Evolutionary conservation across 2,888 invertebrate genomes (phyloP).

Genomic region (Chalcis sispes): DNA sequence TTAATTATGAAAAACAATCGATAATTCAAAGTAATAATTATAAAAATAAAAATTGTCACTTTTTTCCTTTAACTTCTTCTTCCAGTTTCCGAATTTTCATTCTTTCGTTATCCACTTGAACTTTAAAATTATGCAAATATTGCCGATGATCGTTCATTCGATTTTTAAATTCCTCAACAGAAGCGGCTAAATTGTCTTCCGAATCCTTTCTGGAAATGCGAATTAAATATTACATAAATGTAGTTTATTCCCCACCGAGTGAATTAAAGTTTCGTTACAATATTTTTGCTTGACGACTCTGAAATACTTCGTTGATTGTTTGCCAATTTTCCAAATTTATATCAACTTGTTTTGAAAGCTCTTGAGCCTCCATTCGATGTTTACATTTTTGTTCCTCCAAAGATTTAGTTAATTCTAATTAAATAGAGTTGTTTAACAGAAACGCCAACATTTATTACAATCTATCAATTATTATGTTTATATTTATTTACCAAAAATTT

Average conservation of each 20-base stretch:
- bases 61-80: constrained; percentile 57
- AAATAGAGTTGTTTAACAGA: neutral
- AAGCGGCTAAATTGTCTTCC: constrained; percentile 45
- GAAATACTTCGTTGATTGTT: constrained; percentile 39
- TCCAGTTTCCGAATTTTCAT: constrained; percentile 46
- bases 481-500: constrained; percentile 53
- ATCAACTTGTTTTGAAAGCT: too few relatives aligned
- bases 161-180: constrained; percentile 34
- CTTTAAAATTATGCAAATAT: constrained; percentile 42
- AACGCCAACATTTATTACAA: neutral
- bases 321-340: constrained; percentile 18
- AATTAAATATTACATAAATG: constrained; percentile 6
- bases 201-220: constrained; percentile 43
- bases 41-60: constrained; percentile 42
- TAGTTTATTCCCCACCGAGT: too few relatives aligned
- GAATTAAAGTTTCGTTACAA: neutral
- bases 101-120: constrained; percentile 45
- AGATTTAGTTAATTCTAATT: constrained; percentile 35
- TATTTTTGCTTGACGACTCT: neutral
- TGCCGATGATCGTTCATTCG: constrained; percentile 47
- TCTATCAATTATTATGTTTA: too few relatives aligned
- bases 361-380: constrained; percentile 7
- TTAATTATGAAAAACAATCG: neutral
- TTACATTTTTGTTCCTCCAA: constrained; percentile 54
- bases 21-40: neutral